These are phyloP conservation scores for Chitala chitala DNA, from an alignment of 2,113 vertebrate species.

Conservation along the genomic window DNA sequence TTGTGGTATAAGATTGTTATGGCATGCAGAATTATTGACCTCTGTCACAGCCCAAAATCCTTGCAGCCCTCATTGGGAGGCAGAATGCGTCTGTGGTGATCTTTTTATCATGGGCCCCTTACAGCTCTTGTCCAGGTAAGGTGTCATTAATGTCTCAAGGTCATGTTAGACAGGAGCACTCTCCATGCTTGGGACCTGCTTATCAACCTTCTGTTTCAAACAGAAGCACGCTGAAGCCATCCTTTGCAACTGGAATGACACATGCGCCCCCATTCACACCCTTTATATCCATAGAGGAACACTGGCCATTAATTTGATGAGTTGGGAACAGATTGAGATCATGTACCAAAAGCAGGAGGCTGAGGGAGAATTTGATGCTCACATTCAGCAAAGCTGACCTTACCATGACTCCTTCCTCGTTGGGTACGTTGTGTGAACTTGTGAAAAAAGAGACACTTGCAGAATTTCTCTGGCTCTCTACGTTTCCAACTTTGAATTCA, in stretches of 20 bases:
- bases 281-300: too few species aligned
- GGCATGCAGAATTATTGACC: neutral
- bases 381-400: too few species aligned
- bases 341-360: too few species aligned
- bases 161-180: constrained; percentile 59
- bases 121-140: constrained; percentile 48
- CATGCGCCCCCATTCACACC: too few species aligned
- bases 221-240: constrained; percentile 49
- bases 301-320: too few species aligned
- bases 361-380: too few species aligned
- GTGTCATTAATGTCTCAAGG: constrained; percentile 64
- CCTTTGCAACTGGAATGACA: constrained; percentile 31
- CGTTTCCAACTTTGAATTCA: neutral
- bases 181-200: constrained; percentile 46
- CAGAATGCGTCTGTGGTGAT: constrained; percentile 52
- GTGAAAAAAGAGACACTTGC: too few species aligned
- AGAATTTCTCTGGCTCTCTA: too few species aligned
- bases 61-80: constrained; percentile 38
- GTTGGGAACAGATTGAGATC: constrained; percentile 27
- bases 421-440: too few species aligned
- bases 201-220: constrained; percentile 58
- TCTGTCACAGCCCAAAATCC: neutral
- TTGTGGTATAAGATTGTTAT: neutral
- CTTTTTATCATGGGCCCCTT: constrained; percentile 61
- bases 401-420: too few species aligned